Evolutionary conservation across 2,888 invertebrate genomes (phyloP), one percentile per base, ranked within the genome.

Genomic region (Oxystoma pomonae): DNA sequence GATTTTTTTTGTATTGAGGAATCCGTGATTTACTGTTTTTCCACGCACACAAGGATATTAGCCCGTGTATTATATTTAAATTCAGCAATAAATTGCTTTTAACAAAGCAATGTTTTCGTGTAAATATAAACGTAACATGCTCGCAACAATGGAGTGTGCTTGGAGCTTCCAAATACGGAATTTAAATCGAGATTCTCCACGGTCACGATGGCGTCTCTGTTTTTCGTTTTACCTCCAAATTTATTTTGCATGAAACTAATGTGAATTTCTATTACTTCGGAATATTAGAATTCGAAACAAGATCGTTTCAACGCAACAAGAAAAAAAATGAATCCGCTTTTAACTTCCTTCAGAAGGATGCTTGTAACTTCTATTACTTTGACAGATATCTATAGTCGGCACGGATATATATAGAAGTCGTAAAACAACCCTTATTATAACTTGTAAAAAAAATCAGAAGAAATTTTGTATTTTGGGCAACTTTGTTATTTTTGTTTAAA

Each of bases 51-150:
- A 12, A 7, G 35, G 35, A 35, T 35, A 35, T 12, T 12, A 35
- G 35, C 35, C 35, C 12, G 35, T 35, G 65, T 65, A 70, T 71
- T 71, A 70, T 69, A 75, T 75, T 76, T 74, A 72, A 77, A 77
- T 76, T 76, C 75, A 75, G 74, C 71, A 74, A 78, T 77, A 78
- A 78, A 78, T 78, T 77, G 76, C 76, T 74, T 74, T 75, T 76
- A 77, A 77, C 77, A 76, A 77, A 77, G 77, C 78, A 78, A 78
- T 78, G 77, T 74, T 69, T 68, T 70, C 66, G 73, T 73, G 75
- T 72, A 77, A 78, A 79, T 78, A 77, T 77, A 79, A 75, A 78
- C 74, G 78, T 78, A 76, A 77, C 76, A 72, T 71, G 68, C 69
- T 71, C 72, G 72, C 71, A 75, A 77, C 76, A 77, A 78, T 78